Evolutionary conservation across 2,113 vertebrate species (phyloP).

Genomic region (Podarcis muralis): DNA sequence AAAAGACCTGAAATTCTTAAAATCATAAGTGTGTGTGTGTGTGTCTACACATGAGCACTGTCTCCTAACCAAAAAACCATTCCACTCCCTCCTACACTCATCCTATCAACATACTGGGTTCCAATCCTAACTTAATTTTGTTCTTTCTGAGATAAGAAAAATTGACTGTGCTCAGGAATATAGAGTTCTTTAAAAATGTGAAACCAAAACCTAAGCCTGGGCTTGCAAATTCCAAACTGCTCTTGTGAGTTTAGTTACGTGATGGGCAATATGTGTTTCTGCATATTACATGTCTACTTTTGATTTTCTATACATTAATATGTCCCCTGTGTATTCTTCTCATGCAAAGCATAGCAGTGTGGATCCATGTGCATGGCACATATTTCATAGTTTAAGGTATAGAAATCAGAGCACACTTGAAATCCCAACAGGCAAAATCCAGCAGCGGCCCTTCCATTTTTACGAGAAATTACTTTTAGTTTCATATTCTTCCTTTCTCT

Average conservation of each 20-base stretch:
- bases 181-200: neutral
- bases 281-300: too few species aligned
- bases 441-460: neutral
- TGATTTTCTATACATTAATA: neutral
- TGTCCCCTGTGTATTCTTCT: neutral
- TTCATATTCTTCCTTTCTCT: neutral
- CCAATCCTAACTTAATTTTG: neutral
- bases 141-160: neutral
- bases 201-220: neutral
- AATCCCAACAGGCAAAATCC: neutral
- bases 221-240: neutral
- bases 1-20: neutral
- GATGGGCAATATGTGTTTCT: neutral
- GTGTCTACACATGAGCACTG: neutral
- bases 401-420: neutral
- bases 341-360: neutral
- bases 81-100: neutral
- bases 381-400: neutral
- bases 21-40: fast-evolving
- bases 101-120: constrained; percentile 12
- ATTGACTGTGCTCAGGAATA: neutral
- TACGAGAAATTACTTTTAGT: too few species aligned
- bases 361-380: neutral
- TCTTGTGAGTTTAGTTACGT: neutral
- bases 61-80: neutral